Base-by-base conservation (phyloP, 2,888 invertebrate species). In the Hyalella azteca region DNA sequence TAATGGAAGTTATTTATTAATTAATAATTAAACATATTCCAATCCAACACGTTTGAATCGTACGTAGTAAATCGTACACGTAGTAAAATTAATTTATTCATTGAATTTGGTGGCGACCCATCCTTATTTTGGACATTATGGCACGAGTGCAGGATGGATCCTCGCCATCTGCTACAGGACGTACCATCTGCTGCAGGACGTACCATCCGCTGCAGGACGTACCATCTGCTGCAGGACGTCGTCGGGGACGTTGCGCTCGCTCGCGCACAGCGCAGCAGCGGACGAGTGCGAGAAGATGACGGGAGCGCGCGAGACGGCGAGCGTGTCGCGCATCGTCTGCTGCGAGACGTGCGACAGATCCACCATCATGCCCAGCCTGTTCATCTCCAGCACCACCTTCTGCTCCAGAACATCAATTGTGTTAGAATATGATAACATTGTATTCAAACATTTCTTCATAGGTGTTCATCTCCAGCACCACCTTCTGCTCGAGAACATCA, bases 321-420 rank as follows among this genome's bases (percentile, higher is more conserved):
- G 86, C 2, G 91, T 90, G 85, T 91, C 91, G 29, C 89, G 88
- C 91, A 92, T 92, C 7, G 92, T 92, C 76, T 89, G 88, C 81
- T 91, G 90, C 13, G 92, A 91, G 0, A 92, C 90, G 87, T 92
- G 91, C 2, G 91, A 91, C 77, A 92, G 89, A 86, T 93, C 93
- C 66, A 92, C 90, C 80, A 93, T 88, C 92, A 93, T 93, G 3
- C 93, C 93, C 76, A 93, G 87, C 36, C 93, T 90, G 87, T 93
- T 93, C 90, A 93, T 90, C 88, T 93, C 93, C 79, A 88, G 89
- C 0, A 93, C 90, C 80, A 93, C 91, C 11, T 90, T 89, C 90
- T 92, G 86, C 73, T 86, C 85, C 49, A 32, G 7, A 36, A 73
- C 54, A 54, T 29, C 54, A 39, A n/a, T n/a, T n/a, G n/a, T n/a